These are phyloP conservation scores for Oscheius sp. DNA, from an alignment of 2,888 invertebrate species.

Conservation along the genomic window DNA sequence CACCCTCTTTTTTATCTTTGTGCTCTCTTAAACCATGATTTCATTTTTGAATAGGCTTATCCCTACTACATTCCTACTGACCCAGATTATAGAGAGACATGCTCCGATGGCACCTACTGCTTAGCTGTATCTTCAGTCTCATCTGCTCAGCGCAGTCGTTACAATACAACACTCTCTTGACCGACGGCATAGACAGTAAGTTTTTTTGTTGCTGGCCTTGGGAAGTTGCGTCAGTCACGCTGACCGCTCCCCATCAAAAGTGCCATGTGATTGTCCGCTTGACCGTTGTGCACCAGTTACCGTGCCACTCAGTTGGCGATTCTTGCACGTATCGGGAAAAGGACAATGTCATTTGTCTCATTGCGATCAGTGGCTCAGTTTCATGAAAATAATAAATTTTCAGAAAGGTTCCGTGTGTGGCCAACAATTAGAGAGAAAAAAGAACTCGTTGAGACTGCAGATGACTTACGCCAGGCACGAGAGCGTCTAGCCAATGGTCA, in stretches of 20 bases:
- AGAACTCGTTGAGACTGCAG: constrained; percentile 24
- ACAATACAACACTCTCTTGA: not conserved
- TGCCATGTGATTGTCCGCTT: constrained; percentile 30
- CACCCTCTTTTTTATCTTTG: not conserved
- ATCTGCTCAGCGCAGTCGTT: too few species aligned
- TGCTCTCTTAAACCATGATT: not conserved
- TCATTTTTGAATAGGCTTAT: not conserved
- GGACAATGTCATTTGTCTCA: not conserved
- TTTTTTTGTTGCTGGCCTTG: constrained; percentile 1
- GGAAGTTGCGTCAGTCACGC: constrained; percentile 5
- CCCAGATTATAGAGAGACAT: not conserved
- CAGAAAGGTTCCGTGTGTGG: constrained; percentile 33
- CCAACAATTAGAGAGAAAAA: constrained; percentile 32
- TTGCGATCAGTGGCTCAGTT: not conserved
- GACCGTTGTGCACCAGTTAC: constrained; percentile 23
- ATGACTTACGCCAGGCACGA: constrained; percentile 9
- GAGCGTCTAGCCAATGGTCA: constrained; percentile 40
- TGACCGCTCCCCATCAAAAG: constrained; percentile 6
- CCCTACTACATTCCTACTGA: not conserved
- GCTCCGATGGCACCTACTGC: not conserved
- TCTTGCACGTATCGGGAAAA: not conserved
- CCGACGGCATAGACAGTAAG: constrained; percentile 24
- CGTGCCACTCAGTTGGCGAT: constrained; percentile 34
- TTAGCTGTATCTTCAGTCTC: not conserved
- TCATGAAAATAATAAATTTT: not conserved